Conservation (phyloP, 2,797 vertebrate genomes). For the Macropodus opercularis region DNA sequence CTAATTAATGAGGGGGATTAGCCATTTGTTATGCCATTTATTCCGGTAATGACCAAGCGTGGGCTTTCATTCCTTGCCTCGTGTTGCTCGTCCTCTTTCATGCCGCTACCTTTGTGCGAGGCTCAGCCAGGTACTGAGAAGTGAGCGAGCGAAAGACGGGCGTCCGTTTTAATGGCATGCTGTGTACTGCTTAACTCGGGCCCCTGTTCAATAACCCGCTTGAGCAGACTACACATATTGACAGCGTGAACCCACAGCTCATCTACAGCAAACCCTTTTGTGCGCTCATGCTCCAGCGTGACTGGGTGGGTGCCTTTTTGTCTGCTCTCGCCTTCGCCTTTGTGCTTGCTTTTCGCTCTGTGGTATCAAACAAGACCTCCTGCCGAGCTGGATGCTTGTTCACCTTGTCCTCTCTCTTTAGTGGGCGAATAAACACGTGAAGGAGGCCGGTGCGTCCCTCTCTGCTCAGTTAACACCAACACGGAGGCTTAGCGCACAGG, state of each 20-base stretch:
- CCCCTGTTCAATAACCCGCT: slow-evolving; percentile 56
- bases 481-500: slow-evolving; percentile 36
- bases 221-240: slow-evolving; percentile 38
- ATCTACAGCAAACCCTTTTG: slow-evolving; percentile 14
- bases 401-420: slow-evolving; percentile 63
- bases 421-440: slow-evolving; percentile 36
- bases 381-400: slow-evolving; percentile 40
- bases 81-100: slow-evolving; percentile 51
- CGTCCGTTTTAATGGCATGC: slow-evolving; percentile 55
- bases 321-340: slow-evolving; percentile 14
- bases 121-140: slow-evolving; percentile 44
- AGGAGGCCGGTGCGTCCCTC: slow-evolving; percentile 11
- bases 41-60: slow-evolving; percentile 68
- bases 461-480: slow-evolving; percentile 15
- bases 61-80: slow-evolving; percentile 62
- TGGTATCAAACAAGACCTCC: slow-evolving; percentile 43
- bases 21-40: slow-evolving; percentile 75
- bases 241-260: slow-evolving; percentile 26
- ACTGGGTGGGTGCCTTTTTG: slow-evolving; percentile 9
- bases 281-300: background rate
- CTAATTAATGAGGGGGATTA: slow-evolving; percentile 78
- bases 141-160: slow-evolving; percentile 34
- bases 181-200: slow-evolving; percentile 53
- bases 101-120: slow-evolving; percentile 38
- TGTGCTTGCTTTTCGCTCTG: slow-evolving; percentile 28